Evolutionary conservation across 2,888 invertebrate species (phyloP).

Genomic region (Ceramica pisi): DNA sequence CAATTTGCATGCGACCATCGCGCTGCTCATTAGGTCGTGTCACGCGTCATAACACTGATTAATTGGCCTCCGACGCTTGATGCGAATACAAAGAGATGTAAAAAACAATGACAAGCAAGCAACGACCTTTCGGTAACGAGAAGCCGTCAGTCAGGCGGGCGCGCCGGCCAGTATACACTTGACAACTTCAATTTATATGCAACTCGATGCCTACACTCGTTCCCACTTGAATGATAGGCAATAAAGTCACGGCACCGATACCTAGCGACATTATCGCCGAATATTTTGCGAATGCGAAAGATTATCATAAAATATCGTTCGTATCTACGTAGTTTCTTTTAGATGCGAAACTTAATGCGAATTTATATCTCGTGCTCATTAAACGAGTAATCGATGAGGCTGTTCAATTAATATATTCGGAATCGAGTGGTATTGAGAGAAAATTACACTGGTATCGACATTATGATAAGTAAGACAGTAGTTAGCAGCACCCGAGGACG

Average conservation of each 20-base stretch:
- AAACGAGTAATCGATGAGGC: conserved; percentile 68
- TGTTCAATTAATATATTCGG: conserved; percentile 70
- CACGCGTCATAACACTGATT: conserved; percentile 88
- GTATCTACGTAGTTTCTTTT: conserved; percentile 47
- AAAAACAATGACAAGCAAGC: conserved; percentile 79
- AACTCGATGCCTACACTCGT: conserved; percentile 75
- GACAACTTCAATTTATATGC: conserved; percentile 87
- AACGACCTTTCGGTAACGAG: conserved; percentile 88
- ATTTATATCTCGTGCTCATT: conserved; percentile 69
- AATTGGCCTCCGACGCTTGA: conserved; percentile 82
- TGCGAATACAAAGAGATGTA: conserved; percentile 73
- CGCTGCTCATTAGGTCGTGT: conserved; percentile 83
- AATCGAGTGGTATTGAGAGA: conserved; percentile 69
- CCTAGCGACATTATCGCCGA: conserved; percentile 63
- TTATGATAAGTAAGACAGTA: conserved; percentile 57
- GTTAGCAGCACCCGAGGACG: conserved; percentile 55
- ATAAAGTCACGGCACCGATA: conserved; percentile 71
- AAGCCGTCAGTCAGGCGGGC: conserved; percentile 81
- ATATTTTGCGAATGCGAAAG: conserved; percentile 50
- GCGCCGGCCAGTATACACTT: conserved; percentile 68
- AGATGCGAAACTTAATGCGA: conserved; percentile 60
- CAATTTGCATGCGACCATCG: conserved; percentile 73
- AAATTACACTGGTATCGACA: conserved; percentile 73
- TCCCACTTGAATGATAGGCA: conserved; percentile 72
- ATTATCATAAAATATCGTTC: conserved; percentile 46